Base-by-base conservation (phyloP, 2,797 vertebrate species). In the Tauraco hartlaubi region DNA sequence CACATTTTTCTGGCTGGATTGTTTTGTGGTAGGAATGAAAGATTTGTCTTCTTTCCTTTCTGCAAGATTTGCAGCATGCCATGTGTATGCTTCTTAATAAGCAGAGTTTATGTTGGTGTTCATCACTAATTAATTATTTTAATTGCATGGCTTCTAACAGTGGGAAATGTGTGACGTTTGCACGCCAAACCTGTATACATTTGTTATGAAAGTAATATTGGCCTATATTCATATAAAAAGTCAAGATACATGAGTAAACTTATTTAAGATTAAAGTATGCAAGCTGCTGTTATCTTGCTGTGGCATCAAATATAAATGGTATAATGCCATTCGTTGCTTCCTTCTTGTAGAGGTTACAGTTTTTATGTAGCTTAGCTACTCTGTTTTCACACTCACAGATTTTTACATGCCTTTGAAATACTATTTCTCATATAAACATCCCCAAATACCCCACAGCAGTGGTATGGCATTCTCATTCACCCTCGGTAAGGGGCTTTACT, bases 111-210 rank as follows among this genome's bases (percentile, higher is more conserved):
- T 54, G 25, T 33, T 82, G 20, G 29, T 73, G 49, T 85, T 85
- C n/a, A 78, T 69, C 85, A 71, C 62, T 73, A 61, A 78, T 80
- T 71, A 90, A 81, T 86, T 68, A 69, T 80, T 94, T 85, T 91
- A 71, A 81, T 68, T 64, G 39, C 31, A 12, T 54, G 22, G 56
- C 41, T 78, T 94, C 80, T 94, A 61, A 46, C 46, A 68, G n/a
- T 64, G 46, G n/a, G 54, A 84, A 71, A 49, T 39, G 39, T 48
- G 49, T 62, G 52, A 78, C 37, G 10, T 71, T 76, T 85, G 35
- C 44, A 62, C 22, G n/a, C 33, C 52, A 85, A 80, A 74, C 49
- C 48, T 71, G 29, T n/a, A 35, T 41, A 7, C 48, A 37, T 78
- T 88, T 44, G 2, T 64, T 69, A 35, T 22, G 71, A 59, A 79